phyloP scores from a whole-genome alignment of 2,888 invertebrate species.

The Drepana falcataria region DNA sequence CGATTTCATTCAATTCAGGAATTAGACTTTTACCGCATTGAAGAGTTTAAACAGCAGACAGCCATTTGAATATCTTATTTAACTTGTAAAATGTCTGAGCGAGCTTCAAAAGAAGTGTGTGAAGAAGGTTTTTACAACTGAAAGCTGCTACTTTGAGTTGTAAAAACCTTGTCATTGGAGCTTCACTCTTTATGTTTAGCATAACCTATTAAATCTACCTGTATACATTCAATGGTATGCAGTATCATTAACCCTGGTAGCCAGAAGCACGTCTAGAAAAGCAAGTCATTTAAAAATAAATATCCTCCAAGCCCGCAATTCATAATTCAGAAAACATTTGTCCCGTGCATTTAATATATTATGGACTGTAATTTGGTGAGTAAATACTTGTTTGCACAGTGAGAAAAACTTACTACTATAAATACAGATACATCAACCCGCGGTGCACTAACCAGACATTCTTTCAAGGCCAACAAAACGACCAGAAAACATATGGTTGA shows the following conservation, averaged over 20 bases:
- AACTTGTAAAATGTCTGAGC: too few species aligned
- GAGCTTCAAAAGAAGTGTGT: too few species aligned
- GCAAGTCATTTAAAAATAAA: not conserved
- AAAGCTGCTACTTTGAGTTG: too few species aligned
- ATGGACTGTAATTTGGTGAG: slow-evolving; percentile 5
- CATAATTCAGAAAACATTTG: not conserved
- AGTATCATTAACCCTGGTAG: not conserved
- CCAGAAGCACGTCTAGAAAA: not conserved
- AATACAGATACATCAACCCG: slow-evolving; percentile 55
- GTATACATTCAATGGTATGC: too few species aligned
- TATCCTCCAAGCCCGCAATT: not conserved
- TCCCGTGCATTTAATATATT: too few species aligned
- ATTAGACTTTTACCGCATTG: too few species aligned
- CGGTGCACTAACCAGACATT: slow-evolving; percentile 63
- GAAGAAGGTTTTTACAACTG: too few species aligned
- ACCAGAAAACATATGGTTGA: slow-evolving; percentile 71
- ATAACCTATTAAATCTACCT: too few species aligned
- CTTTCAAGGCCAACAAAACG: slow-evolving; percentile 70
- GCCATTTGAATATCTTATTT: too few species aligned
- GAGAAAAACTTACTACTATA: slow-evolving; percentile 46
- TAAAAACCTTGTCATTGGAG: too few species aligned
- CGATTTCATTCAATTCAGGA: not conserved
- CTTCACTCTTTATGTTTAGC: too few species aligned
- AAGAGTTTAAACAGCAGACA: too few species aligned
- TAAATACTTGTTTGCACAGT: slow-evolving; percentile 13